Conservation (phyloP, 1,140 invertebrate genomes). For the Glomeris maerens region DNA sequence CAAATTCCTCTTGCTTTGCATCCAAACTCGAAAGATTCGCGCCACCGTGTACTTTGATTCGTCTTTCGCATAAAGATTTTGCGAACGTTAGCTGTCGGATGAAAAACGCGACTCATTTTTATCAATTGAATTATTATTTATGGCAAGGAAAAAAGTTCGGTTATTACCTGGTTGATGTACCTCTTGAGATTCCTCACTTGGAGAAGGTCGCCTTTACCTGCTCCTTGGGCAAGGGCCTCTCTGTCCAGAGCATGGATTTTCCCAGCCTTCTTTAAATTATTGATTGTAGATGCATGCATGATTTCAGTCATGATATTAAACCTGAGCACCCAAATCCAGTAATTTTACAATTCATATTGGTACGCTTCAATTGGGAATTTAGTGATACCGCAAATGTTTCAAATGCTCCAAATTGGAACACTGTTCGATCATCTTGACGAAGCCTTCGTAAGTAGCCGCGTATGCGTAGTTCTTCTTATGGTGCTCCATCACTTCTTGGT, state of each 20-base stretch:
- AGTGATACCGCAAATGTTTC: constrained; percentile 51
- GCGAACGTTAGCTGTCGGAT: constrained; percentile 46
- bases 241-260: constrained; percentile 53
- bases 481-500: constrained; percentile 55
- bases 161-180: constrained; percentile 44
- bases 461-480: constrained; percentile 69
- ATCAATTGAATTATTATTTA: too few species aligned
- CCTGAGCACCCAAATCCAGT: constrained; percentile 31
- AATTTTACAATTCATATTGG: too few species aligned
- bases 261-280: constrained; percentile 71
- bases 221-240: constrained; percentile 28
- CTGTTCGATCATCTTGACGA: constrained; percentile 66
- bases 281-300: constrained; percentile 81
- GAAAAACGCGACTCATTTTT: too few species aligned
- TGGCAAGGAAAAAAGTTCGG: not conserved
- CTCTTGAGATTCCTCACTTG: constrained; percentile 36
- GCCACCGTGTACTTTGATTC: constrained; percentile 58
- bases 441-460: constrained; percentile 77
- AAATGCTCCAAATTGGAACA: constrained; percentile 65
- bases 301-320: constrained; percentile 80
- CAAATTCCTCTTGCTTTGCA: too few species aligned
- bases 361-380: not conserved
- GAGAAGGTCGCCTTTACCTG: constrained; percentile 35
- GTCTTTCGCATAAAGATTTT: constrained; percentile 67
- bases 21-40: constrained; percentile 47